Conservation (phyloP, 2,797 vertebrate genomes). For the Anguilla pacifica region DNA sequence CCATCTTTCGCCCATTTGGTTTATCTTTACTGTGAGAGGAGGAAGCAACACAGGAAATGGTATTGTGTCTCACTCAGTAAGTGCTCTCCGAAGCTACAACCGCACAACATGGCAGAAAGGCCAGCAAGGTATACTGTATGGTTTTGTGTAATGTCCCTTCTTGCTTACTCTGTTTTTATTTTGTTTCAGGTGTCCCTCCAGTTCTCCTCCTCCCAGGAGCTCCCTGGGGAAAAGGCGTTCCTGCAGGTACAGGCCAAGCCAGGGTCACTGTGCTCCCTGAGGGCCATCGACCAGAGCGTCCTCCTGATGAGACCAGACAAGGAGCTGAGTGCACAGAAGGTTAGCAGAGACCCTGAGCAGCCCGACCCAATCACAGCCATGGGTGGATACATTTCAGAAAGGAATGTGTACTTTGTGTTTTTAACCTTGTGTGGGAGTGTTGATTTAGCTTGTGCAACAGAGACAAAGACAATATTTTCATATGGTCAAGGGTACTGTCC, state of each 20-base stretch:
- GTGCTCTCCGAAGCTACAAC: neutral
- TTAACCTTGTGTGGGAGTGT: neutral
- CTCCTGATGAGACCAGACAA: constrained; percentile 74
- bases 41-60: neutral
- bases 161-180: neutral
- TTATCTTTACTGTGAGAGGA: neutral
- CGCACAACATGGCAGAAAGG: neutral
- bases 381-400: neutral
- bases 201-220: constrained; percentile 67
- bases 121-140: too few relatives aligned
- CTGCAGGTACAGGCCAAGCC: constrained; percentile 73
- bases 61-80: too few relatives aligned
- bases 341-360: constrained; percentile 57
- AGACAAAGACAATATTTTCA: neutral
- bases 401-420: neutral
- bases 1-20: too few relatives aligned
- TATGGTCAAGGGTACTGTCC: neutral
- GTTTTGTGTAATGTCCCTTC: neutral
- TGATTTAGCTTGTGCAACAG: neutral
- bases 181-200: constrained; percentile 74
- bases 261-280: constrained; percentile 82
- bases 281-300: constrained; percentile 85
- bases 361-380: neutral
- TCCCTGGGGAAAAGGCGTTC: constrained; percentile 67
- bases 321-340: constrained; percentile 69